A percentile compares a stretch with the other conserved stretches of the same genome.
phyloP scores from a whole-genome alignment of 2,113 vertebrate genomes.

The Eclectus roratus region DNA sequence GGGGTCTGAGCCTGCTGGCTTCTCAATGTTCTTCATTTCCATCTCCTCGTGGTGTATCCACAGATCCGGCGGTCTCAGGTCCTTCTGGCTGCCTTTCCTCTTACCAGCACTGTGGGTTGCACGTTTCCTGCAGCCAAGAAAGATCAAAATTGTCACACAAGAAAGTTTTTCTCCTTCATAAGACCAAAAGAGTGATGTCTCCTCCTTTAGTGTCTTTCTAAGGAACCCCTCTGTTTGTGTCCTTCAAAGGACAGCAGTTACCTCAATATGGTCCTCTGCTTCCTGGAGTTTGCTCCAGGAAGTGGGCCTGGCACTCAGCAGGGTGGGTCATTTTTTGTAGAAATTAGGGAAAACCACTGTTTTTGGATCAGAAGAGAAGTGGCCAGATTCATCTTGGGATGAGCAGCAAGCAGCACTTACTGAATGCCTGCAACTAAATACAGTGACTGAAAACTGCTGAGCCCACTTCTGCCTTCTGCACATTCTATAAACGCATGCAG shows the following conservation, averaged over 20 bases:
- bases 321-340: neutral
- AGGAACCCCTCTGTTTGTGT: neutral
- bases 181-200: neutral
- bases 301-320: neutral
- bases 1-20: slow-evolving; percentile 79
- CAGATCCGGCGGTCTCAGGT: slow-evolving; percentile 90
- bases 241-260: neutral
- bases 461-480: neutral
- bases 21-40: slow-evolving; percentile 97
- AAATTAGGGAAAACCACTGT: neutral
- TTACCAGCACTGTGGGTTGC: slow-evolving; percentile 86
- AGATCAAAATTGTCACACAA: neutral
- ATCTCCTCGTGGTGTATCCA: slow-evolving; percentile 98
- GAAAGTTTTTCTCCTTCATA: neutral
- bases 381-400: neutral
- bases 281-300: neutral
- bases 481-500: accelerated
- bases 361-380: neutral
- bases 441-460: neutral
- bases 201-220: neutral
- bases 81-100: slow-evolving; percentile 93
- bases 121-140: slow-evolving; percentile 79
- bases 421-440: neutral
- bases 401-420: neutral
- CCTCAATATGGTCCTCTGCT: neutral